phyloP scores from a whole-genome alignment of 2,113 vertebrate genomes.

The Tachysurus fulvidraco region DNA sequence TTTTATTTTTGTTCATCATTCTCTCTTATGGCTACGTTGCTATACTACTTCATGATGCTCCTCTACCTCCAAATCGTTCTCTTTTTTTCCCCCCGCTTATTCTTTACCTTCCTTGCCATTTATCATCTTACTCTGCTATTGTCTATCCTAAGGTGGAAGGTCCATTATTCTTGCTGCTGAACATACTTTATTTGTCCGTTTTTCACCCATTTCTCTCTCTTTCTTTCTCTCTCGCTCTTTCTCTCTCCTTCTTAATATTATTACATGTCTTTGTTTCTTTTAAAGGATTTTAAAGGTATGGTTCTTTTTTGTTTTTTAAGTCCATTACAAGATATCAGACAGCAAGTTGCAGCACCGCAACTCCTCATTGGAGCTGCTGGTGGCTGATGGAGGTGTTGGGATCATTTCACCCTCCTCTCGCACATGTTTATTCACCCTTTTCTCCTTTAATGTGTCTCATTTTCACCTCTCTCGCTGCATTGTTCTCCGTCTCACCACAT shows the following conservation, averaged over 20 bases:
- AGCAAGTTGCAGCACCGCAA: neutral
- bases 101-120: conserved; percentile 19
- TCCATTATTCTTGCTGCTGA: neutral
- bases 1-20: neutral
- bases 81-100: neutral
- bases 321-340: neutral
- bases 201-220: no score
- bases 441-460: conserved; percentile 54
- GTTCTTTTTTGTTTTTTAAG: neutral
- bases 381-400: conserved; percentile 18
- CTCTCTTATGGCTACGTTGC: neutral
- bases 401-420: neutral
- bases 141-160: neutral
- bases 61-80: conserved; percentile 54
- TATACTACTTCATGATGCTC: conserved; percentile 36
- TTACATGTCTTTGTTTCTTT: conserved; percentile 38
- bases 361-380: neutral
- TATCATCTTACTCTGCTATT: conserved; percentile 9
- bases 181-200: neutral
- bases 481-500: neutral
- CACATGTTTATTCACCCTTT: conserved; percentile 29
- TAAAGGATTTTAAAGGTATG: neutral
- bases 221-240: conserved; percentile 34
- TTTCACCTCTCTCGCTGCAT: conserved; percentile 4
- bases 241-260: neutral